Conservation (phyloP, 2,888 invertebrate species). For the Tetragonisca angustula region DNA sequence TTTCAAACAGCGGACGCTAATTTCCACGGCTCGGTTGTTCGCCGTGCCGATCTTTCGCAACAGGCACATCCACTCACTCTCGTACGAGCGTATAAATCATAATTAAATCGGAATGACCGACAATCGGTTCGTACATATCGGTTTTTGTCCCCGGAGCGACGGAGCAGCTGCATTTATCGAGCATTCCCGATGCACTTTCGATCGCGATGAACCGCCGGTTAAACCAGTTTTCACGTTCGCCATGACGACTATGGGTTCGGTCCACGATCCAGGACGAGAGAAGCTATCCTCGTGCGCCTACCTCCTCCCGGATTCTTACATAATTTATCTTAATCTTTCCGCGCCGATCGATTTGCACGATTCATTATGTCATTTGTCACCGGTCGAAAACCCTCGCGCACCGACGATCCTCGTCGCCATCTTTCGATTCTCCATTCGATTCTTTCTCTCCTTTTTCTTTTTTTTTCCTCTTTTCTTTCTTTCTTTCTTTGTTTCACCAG, state of each 20-base stretch:
- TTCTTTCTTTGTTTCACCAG: neutral
- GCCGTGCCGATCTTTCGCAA: constrained; percentile 37
- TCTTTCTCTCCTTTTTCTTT: neutral
- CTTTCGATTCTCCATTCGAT: constrained; percentile 22
- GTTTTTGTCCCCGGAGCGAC: constrained; percentile 44
- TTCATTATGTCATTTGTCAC: constrained; percentile 61
- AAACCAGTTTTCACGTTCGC: constrained; percentile 47
- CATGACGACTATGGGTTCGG: constrained; percentile 7
- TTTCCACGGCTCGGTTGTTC: constrained; percentile 4
- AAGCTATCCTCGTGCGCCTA: neutral
- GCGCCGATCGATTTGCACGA: constrained; percentile 54
- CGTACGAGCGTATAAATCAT: constrained; percentile 45
- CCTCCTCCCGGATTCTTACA: constrained; percentile 28
- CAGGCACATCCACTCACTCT: neutral
- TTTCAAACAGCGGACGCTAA: constrained; percentile 21
- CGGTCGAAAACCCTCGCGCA: neutral
- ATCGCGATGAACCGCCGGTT: constrained; percentile 25
- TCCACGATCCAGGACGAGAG: neutral
- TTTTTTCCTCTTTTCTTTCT: constrained; percentile 18
- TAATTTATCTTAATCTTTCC: constrained; percentile 52
- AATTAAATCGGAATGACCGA: constrained; percentile 55
- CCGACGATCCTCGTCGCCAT: neutral
- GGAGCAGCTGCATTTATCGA: constrained; percentile 32
- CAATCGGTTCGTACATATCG: constrained; percentile 49
- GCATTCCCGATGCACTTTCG: constrained; percentile 45